These are phyloP conservation scores for Yponomeuta evonymella DNA, from an alignment of 2,888 invertebrate species.

Conservation along the genomic window DNA sequence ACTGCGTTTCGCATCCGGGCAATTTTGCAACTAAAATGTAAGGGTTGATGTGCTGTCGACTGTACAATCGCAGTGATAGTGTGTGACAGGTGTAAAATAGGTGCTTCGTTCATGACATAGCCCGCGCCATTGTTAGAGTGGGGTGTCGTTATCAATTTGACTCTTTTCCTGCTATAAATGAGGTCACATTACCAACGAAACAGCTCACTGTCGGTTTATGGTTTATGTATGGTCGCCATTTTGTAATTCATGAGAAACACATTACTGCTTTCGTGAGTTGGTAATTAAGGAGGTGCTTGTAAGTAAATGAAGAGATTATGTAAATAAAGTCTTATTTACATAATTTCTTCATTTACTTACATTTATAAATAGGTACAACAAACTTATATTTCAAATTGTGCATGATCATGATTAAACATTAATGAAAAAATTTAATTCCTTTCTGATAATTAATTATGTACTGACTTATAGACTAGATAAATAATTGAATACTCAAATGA, in stretches of 20 bases:
- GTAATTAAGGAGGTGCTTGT: too few species aligned
- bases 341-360: too few species aligned
- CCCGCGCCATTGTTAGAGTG: conserved; percentile 32
- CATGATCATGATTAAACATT: not conserved
- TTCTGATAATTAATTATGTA: not conserved
- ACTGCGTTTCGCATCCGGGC: too few species aligned
- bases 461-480: not conserved
- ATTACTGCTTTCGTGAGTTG: not conserved
- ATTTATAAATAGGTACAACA: not conserved
- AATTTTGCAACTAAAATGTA: too few species aligned
- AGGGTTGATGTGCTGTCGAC: too few species aligned
- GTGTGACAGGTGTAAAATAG: too few species aligned
- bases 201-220: conserved; percentile 24
- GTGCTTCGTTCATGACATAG: conserved; percentile 27
- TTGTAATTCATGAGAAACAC: not conserved
- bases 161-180: conserved; percentile 69
- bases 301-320: not conserved
- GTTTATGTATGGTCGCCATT: not conserved
- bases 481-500: not conserved
- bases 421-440: too few species aligned
- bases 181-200: conserved; percentile 61
- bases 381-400: not conserved
- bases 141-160: conserved; percentile 60
- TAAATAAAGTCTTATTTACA: not conserved
- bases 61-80: too few species aligned